Percentiles rank a stretch among this genome's conserved stretches.
Evolutionary conservation across 2,113 vertebrate genomes (phyloP).

Genomic region (Plecotus auritus): DNA sequence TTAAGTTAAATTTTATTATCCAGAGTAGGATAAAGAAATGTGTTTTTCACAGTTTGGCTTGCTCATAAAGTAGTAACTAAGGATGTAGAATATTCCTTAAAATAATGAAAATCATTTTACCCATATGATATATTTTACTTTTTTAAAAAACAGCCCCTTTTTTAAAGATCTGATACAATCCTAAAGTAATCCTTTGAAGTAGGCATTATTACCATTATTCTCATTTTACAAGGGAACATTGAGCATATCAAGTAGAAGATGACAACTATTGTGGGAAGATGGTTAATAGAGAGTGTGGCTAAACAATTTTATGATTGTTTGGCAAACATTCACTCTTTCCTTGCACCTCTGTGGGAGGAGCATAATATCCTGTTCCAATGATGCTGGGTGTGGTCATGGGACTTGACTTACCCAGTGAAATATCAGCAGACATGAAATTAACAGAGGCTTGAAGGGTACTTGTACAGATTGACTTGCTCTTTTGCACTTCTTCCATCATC

Average conservation of each 20-base stretch:
- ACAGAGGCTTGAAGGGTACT: neutral
- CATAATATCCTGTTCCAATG: neutral
- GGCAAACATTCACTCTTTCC: neutral
- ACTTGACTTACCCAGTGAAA: neutral
- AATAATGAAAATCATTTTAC: neutral
- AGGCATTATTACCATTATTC: neutral
- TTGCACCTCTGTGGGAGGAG: neutral
- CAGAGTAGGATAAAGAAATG: neutral
- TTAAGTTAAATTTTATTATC: neutral
- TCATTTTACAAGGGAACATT: neutral
- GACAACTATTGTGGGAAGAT: neutral
- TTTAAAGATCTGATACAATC: neutral
- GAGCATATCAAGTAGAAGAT: neutral
- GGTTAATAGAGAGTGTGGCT: neutral
- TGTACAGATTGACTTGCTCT: neutral
- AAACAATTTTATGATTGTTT: neutral
- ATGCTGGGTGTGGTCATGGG: neutral
- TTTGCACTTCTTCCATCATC: neutral
- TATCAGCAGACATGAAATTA: neutral
- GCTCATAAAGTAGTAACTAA: neutral
- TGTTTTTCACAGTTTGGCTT: neutral
- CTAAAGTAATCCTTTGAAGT: neutral
- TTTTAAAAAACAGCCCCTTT: neutral
- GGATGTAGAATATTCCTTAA: neutral
- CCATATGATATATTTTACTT: neutral